Evolutionary conservation across 1,140 invertebrate genomes (phyloP).

Genomic region (Lepidostoma basale): DNA sequence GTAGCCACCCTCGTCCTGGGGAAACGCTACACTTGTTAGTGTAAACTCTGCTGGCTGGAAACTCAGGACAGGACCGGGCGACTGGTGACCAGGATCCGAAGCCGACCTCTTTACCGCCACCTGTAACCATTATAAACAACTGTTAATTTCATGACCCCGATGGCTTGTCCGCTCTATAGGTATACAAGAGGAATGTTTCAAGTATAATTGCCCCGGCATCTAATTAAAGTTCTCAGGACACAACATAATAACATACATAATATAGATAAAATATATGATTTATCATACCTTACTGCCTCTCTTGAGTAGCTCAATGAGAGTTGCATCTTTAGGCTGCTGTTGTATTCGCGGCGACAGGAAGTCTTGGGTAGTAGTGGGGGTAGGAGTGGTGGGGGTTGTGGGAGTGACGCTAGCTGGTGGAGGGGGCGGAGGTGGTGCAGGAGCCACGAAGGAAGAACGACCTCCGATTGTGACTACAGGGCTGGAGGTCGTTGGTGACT

Average conservation of each 20-base stretch:
- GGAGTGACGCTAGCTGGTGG: slow-evolving; percentile 57
- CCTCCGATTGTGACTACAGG: slow-evolving; percentile 35
- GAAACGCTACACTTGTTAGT: slow-evolving; percentile 67
- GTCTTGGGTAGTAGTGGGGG: slow-evolving; percentile 48
- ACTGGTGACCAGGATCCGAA: slow-evolving; percentile 69
- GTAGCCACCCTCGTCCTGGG: slow-evolving; percentile 73
- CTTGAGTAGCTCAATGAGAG: slow-evolving; percentile 66
- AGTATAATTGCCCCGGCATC: no score
- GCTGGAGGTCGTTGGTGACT: neutral
- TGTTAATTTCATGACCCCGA: no score
- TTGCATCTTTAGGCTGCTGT: slow-evolving; percentile 61
- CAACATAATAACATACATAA: no score
- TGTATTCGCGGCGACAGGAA: slow-evolving; percentile 64
- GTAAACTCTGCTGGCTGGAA: slow-evolving; percentile 67
- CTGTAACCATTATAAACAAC: no score
- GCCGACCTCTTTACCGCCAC: slow-evolving; percentile 60
- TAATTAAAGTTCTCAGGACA: no score
- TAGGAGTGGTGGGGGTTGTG: slow-evolving; percentile 57
- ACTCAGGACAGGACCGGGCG: slow-evolving; percentile 62
- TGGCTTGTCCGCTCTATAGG: no score
- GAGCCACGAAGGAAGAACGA: slow-evolving; percentile 53
- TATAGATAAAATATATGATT: no score
- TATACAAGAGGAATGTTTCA: no score
- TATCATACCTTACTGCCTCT: slow-evolving; percentile 71
- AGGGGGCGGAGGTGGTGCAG: slow-evolving; percentile 61